Percentiles rank a stretch among this genome's conserved stretches.
phyloP scores from a whole-genome alignment of 2,888 invertebrate genomes.

The Dichetophora obliterata region DNA sequence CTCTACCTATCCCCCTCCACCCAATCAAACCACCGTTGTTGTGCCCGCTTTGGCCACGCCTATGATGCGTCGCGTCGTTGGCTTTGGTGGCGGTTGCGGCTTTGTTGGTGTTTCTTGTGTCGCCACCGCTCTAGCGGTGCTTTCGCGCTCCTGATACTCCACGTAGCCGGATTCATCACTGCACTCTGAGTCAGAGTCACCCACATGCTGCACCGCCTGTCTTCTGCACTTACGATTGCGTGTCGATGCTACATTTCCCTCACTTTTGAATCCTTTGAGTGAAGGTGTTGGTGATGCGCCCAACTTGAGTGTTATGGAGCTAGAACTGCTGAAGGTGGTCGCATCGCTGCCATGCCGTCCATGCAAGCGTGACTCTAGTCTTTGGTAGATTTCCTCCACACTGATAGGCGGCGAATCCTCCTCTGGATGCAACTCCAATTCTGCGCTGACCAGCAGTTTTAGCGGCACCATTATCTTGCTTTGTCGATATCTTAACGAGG shows the following conservation, averaged over 20 bases:
- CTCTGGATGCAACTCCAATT: conserved; percentile 32
- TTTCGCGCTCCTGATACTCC: conserved; percentile 74
- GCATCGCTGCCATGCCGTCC: conserved; percentile 60
- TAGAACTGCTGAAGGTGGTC: conserved; percentile 64
- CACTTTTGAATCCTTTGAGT: conserved; percentile 46
- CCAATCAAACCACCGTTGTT: conserved; percentile 52
- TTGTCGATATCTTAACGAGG: conserved; percentile 59
- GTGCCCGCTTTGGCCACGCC: conserved; percentile 43
- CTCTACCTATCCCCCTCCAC: too few species aligned
- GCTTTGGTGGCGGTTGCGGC: conserved; percentile 60
- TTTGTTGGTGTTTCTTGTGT: conserved; percentile 41
- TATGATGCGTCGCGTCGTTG: conserved; percentile 59
- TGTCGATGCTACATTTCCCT: conserved; percentile 23
- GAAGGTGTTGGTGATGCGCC: conserved; percentile 56
- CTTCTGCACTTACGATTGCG: conserved; percentile 37
- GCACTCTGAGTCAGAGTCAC: conserved; percentile 80
- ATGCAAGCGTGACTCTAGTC: conserved; percentile 55
- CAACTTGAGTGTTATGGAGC: conserved; percentile 63
- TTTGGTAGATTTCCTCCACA: conserved; percentile 49
- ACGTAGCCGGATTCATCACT: conserved; percentile 94
- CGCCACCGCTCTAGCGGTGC: conserved; percentile 22
- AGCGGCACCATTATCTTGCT: conserved; percentile 25
- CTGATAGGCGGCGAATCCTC: conserved; percentile 45
- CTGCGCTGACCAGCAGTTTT: not conserved
- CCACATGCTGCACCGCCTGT: conserved; percentile 36